Evolutionary conservation across 1,140 invertebrate species (phyloP), one percentile per base, ranked within the genome.

Genomic region (Cepaea nemoralis): DNA sequence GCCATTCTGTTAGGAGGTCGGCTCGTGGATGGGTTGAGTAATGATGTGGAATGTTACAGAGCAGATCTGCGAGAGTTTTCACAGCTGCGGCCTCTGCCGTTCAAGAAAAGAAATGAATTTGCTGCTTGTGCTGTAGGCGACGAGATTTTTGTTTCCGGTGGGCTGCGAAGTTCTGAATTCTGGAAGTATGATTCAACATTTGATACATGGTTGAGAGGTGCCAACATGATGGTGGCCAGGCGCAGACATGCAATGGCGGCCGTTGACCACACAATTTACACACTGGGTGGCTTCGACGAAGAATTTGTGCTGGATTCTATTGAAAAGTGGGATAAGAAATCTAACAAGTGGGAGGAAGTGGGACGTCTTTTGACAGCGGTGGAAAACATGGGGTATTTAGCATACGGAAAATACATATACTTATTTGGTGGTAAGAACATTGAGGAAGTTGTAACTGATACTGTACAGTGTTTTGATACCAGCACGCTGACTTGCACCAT

Each of bases 131-230:
- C 86, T 19, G 85, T 89, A 19, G 89, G 88, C 0, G 86, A 90
- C 85, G 86, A 89, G 39, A 90, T 90, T 59, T 90, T 85, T 80
- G 89, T 90, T 3, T 88, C 88, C 1, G 89, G 89, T 33, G 89
- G 89, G 0, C 82, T 90, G 14, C 84, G 89, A 59, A 90, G 89
- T 79, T 83, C 85, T 19, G 89, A 90, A 77, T 88, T 90, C 55
- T 90, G 89, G 89, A 90, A 90, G 73, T 90, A 88, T 86, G 89
- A 90, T 82, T 83, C 85, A 22, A 83, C 85, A 6, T 90, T 90
- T 80, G 88, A 89, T 31, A 87, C 86, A 6, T 90, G 89, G 89
- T 71, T 89, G 31, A 83, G 86, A 37, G 89, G 89, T 8, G 80
- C 86, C 27, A 88, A 85, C 77, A 84, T 90, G 83, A 80, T 88